phyloP scores from a whole-genome alignment of 2,797 vertebrate species.

The Artibeus jamaicensis region DNA sequence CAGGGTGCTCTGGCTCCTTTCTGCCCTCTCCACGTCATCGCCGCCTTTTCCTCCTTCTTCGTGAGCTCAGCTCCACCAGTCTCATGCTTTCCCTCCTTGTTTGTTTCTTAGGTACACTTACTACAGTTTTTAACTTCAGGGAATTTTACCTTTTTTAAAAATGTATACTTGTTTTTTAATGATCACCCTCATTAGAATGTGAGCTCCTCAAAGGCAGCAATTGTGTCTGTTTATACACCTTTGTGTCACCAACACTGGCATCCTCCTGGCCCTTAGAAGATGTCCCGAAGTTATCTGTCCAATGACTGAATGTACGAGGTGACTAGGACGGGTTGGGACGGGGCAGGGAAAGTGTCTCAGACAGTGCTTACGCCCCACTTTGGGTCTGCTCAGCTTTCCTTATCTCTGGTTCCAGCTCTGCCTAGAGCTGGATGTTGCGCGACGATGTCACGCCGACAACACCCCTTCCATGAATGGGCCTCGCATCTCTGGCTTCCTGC shows the following conservation, averaged over 20 bases:
- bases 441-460: not conserved
- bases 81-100: too few relatives aligned
- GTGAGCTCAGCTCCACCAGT: not conserved
- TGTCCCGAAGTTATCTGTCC: not conserved
- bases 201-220: not conserved
- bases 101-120: not conserved
- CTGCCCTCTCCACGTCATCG: not conserved
- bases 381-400: not conserved
- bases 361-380: not conserved
- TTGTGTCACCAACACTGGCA: not conserved
- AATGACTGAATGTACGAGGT: not conserved
- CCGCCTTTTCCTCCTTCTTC: not conserved
- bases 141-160: not conserved
- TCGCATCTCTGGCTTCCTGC: not conserved
- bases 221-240: not conserved
- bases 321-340: not conserved
- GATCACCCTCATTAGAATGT: not conserved
- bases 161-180: not conserved
- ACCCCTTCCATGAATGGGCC: not conserved
- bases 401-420: not conserved
- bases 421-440: not conserved
- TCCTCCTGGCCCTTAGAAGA: not conserved
- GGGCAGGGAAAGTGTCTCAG: not conserved
- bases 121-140: not conserved
- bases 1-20: not conserved